Conservation (phyloP, 2,888 invertebrate genomes). For the Tetrapedia diversipes region DNA sequence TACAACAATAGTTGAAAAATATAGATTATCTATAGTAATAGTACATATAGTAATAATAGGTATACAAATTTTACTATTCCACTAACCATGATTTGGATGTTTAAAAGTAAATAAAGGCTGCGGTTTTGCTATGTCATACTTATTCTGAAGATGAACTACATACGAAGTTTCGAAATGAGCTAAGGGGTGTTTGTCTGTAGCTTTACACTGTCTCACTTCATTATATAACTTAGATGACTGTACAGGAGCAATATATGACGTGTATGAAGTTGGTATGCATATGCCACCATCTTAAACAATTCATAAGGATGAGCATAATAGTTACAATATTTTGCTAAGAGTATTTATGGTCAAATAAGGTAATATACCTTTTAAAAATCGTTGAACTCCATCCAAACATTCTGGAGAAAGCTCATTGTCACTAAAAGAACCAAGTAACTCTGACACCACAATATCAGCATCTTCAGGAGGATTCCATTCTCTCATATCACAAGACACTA, state of each 20-base stretch:
- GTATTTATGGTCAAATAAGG: neutral
- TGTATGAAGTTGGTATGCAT: constrained; percentile 95
- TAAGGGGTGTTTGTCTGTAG: constrained; percentile 84
- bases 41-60: neutral
- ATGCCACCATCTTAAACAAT: constrained; percentile 88
- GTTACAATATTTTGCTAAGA: neutral
- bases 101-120: constrained; percentile 92
- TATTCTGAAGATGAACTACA: constrained; percentile 95
- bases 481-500: constrained; percentile 94
- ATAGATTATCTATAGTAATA: no score
- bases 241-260: constrained; percentile 96
- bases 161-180: constrained; percentile 92
- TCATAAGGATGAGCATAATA: neutral
- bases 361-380: constrained; percentile 88
- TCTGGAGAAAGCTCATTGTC: constrained; percentile 99
- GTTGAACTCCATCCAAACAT: constrained; percentile 96
- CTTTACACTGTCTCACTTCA: constrained; percentile 86
- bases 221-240: constrained; percentile 94
- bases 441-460: constrained; percentile 98
- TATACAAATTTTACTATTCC: constrained; percentile 31
- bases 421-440: constrained; percentile 98
- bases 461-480: constrained; percentile 91
- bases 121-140: constrained; percentile 89
- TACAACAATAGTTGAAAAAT: constrained; percentile 10
- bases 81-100: constrained; percentile 92